Evolutionary conservation across 2,888 invertebrate genomes (phyloP), one percentile per base, ranked within the genome.

Genomic region (Drosophila pseudotakahashii): DNA sequence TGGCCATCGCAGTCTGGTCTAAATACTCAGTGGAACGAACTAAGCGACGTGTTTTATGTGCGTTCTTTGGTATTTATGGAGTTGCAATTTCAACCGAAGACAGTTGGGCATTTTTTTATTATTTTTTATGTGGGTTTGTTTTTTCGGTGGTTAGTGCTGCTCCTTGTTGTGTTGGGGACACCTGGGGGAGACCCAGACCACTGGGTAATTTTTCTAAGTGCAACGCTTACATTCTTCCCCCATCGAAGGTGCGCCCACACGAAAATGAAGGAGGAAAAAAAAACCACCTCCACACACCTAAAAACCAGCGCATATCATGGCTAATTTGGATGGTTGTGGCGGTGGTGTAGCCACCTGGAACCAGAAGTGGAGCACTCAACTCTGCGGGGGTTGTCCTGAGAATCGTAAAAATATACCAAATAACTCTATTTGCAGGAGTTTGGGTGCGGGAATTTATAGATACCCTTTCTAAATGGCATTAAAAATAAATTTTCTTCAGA

Each of bases 191-290:
- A 39, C 41, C 48, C 64, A 51, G 59, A 48, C 55, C 42, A 34
- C 50, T 47, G 69, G 37, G 58, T 72, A 75, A 75, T 67, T 75
- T 76, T 74, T 70, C 55, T 66, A 77, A 78, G 71, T 78, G 77
- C 78, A 78, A 50, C 55, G 42, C 44, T 58, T 53, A 42, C 72
- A 62, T 59, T 75, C 48, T 34, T 41, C 34, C 36, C 13, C 41
- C 50, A 13, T 64, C 16, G 52, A 80, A 83, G 81, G 83, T 77
- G 83, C 68, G 81, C 83, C 81, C 80, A 81, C 82, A 59, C 41
- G 50, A 42, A 36, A 55, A 52, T 5, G 32, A 6, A 30, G 14
- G 9, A 6, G 5, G 14, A 26, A 36, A 48, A 39, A 48, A 48
- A 30, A 41, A 26, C n/a, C 50, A 11, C 42, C 39, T 47, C 16